Evolutionary conservation across 2,113 vertebrate species (phyloP).

Genomic region (Cryptotis parvus): DNA sequence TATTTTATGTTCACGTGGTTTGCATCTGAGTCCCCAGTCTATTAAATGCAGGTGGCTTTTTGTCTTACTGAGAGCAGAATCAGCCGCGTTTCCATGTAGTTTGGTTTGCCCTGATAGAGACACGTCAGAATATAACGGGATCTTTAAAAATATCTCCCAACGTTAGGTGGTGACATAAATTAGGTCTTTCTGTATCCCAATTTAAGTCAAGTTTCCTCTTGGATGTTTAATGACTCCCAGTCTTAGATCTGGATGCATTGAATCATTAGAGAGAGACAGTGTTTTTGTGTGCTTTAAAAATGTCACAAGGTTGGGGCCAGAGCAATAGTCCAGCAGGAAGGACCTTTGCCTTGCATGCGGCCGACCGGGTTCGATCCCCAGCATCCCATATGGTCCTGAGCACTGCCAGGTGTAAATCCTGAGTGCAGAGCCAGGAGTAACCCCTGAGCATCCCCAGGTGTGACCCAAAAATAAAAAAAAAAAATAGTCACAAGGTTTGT

Average conservation of each 20-base stretch:
- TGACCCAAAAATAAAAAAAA: too few species aligned
- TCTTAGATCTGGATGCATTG: not conserved
- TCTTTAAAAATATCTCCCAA: not conserved
- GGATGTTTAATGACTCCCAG: not conserved
- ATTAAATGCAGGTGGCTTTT: not conserved
- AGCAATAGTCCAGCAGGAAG: too few species aligned
- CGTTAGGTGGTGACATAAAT: not conserved
- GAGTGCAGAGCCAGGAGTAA: too few species aligned
- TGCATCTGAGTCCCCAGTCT: not conserved
- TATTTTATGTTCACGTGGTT: slow-evolving; percentile 43
- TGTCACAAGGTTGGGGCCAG: too few species aligned
- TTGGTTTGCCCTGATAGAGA: not conserved
- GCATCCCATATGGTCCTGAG: too few species aligned
- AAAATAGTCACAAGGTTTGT: too few species aligned
- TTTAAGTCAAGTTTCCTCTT: not conserved
- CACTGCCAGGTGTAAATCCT: too few species aligned
- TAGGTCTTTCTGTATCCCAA: not conserved
- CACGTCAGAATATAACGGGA: not conserved
- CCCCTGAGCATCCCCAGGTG: too few species aligned
- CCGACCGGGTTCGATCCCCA: too few species aligned
- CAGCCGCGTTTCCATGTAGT: fast-evolving
- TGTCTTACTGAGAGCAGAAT: not conserved
- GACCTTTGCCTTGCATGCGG: too few species aligned
- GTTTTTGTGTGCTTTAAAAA: too few species aligned
- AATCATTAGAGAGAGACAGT: too few species aligned